Conservation (phyloP, 2,113 vertebrate species). For the Chionis minor region DNA sequence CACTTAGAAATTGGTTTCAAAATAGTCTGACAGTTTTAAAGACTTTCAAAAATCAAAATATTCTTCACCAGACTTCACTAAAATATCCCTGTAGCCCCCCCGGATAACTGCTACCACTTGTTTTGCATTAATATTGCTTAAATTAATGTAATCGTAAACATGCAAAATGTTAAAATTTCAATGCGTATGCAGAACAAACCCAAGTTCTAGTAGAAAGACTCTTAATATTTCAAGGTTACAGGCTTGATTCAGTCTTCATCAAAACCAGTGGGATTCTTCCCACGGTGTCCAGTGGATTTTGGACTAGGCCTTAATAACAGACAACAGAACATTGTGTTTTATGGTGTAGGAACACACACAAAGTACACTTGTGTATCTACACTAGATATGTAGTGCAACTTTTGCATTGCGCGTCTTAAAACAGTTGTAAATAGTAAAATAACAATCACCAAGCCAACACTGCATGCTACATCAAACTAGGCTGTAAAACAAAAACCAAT, state of each 20-base stretch:
- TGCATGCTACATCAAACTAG: neutral
- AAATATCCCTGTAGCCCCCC: neutral
- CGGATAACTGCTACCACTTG: conserved; percentile 8
- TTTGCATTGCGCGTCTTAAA: neutral
- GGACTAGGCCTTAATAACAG: neutral
- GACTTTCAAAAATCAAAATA: neutral
- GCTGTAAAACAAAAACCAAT: neutral
- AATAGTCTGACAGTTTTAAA: neutral
- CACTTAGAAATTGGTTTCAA: conserved; percentile 46
- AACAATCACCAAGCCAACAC: neutral
- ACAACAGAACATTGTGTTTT: conserved; percentile 9
- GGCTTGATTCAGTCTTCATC: neutral
- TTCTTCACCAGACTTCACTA: neutral
- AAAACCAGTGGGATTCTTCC: neutral
- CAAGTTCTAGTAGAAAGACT: neutral
- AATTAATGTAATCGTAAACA: neutral
- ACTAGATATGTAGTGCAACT: neutral
- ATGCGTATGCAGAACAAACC: neutral
- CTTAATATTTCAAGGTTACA: neutral
- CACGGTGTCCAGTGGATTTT: neutral
- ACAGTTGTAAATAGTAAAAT: neutral
- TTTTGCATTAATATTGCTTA: conserved; percentile 33
- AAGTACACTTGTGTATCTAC: neutral
- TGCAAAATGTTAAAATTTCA: neutral
- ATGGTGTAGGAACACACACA: neutral